These are phyloP conservation scores for Edolisoma coerulescens DNA, from an alignment of 2,113 vertebrate species.

Conservation along the genomic window DNA sequence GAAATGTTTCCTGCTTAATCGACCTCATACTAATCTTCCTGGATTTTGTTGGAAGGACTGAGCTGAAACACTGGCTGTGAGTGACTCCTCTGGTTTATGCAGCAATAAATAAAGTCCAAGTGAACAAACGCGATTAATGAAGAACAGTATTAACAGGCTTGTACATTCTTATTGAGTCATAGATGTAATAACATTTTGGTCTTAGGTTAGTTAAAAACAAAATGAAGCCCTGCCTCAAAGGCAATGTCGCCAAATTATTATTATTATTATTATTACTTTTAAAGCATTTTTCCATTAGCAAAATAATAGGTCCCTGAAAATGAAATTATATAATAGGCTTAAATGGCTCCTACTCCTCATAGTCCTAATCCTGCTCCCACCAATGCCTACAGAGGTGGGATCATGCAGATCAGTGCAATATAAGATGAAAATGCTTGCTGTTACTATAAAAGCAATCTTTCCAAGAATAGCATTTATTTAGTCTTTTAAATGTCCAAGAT, in stretches of 20 bases:
- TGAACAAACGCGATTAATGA: not conserved
- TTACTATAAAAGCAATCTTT: conserved; percentile 41
- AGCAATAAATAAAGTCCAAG: conserved; percentile 63
- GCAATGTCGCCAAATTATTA: not conserved
- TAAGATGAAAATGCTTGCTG: conserved; percentile 40
- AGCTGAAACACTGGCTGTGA: conserved; percentile 16
- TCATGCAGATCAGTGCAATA: conserved; percentile 53
- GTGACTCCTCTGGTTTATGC: conserved; percentile 8
- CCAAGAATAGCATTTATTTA: conserved; percentile 6
- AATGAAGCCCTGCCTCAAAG: conserved; percentile 44
- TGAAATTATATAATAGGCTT: not conserved
- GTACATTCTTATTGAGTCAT: conserved; percentile 25
- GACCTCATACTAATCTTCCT: conserved; percentile 10
- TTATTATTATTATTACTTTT: conserved; percentile 11
- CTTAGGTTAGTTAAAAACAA: conserved; percentile 46
- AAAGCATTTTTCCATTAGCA: conserved; percentile 47
- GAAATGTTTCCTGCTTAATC: not conserved
- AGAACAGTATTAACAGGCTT: conserved; percentile 18
- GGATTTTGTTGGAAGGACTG: conserved; percentile 1
- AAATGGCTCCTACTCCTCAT: conserved; percentile 38
- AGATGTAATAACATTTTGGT: conserved; percentile 46
- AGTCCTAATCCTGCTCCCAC: conserved; percentile 9
- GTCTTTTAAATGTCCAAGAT: conserved; percentile 6
- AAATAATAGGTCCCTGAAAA: conserved; percentile 67
- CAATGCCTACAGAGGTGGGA: not conserved